phyloP scores from a whole-genome alignment of 2,797 vertebrate genomes.

The Pristis pectinata region DNA sequence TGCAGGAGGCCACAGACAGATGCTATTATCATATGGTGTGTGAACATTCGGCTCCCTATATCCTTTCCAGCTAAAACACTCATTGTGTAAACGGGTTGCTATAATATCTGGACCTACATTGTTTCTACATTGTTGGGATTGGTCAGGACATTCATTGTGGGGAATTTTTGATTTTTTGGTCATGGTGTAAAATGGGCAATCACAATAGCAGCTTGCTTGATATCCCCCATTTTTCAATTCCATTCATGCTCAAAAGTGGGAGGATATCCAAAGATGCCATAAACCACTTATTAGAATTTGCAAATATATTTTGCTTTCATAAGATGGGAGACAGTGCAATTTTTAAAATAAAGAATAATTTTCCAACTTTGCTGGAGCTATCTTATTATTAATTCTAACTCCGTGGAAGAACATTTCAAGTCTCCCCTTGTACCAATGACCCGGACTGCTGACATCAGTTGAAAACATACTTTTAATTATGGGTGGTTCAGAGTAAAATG shows the following conservation, averaged over 20 bases:
- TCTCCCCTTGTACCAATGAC: not conserved
- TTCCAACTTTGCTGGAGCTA: not conserved
- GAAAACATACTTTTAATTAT: not conserved
- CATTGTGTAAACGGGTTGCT: not conserved
- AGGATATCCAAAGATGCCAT: not conserved
- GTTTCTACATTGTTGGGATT: not conserved
- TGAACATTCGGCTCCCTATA: not conserved
- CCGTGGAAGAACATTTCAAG: not conserved
- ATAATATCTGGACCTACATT: not conserved
- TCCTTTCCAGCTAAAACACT: too few relatives aligned
- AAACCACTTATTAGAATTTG: not conserved
- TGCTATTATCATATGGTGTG: not conserved
- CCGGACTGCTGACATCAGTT: not conserved
- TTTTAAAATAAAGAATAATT: not conserved
- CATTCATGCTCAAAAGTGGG: not conserved
- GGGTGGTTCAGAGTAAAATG: not conserved
- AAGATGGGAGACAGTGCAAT: not conserved
- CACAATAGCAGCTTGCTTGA: not conserved
- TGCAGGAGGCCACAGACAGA: too few relatives aligned
- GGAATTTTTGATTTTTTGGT: not conserved
- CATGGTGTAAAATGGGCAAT: not conserved
- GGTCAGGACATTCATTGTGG: not conserved
- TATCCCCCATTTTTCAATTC: not conserved
- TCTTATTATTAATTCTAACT: not conserved
- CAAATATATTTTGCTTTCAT: not conserved